These are phyloP conservation scores for Octomys mimax DNA, from an alignment of 2,797 vertebrate genomes.

Conservation along the genomic window DNA sequence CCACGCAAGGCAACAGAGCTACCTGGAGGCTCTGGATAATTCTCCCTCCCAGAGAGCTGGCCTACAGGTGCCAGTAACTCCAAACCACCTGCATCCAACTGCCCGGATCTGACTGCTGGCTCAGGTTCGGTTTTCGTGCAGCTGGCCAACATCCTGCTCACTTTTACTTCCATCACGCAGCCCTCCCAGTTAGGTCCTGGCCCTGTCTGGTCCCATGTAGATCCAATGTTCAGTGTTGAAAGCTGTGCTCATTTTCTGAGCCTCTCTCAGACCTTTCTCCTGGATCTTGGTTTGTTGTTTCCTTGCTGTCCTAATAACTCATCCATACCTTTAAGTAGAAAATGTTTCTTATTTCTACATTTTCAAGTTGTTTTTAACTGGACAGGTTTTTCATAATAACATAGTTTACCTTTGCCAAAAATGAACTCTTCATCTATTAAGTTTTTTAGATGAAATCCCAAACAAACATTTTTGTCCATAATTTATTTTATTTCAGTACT, in stretches of 20 bases:
- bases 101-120: background rate
- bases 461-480: background rate
- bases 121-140: background rate
- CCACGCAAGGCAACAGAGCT: background rate
- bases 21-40: background rate
- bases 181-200: background rate
- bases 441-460: conserved; percentile 28
- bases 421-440: background rate
- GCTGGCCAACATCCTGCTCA: background rate
- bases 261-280: background rate
- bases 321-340: conserved; percentile 6
- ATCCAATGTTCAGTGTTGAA: background rate
- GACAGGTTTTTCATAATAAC: conserved; percentile 21
- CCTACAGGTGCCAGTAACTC: background rate
- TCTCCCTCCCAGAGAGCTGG: background rate
- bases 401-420: background rate
- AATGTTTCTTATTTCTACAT: background rate
- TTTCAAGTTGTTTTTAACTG: background rate
- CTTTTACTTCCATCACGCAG: background rate
- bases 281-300: background rate
- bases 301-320: background rate
- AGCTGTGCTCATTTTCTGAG: background rate
- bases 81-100: background rate
- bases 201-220: background rate
- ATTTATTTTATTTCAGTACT: background rate